Evolutionary conservation across 2,888 invertebrate species (phyloP).

Genomic region (Leptothorax acervorum): DNA sequence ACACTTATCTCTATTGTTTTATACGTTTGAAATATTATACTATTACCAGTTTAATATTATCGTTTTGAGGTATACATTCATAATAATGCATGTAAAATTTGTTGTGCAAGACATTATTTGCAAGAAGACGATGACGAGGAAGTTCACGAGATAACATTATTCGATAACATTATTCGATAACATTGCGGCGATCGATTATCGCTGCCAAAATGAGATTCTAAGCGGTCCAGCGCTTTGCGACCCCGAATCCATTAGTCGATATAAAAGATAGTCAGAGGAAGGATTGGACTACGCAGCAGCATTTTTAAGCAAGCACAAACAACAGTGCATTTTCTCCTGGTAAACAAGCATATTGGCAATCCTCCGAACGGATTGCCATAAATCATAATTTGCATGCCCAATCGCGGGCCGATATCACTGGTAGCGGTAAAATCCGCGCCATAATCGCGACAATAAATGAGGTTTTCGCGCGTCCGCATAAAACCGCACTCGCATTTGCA

Average conservation of each 20-base stretch:
- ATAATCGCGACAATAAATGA: slow-evolving; percentile 49
- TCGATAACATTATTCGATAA: slow-evolving; percentile 1
- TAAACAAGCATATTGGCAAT: slow-evolving; percentile 13
- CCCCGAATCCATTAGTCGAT: neutral
- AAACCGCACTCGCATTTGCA: slow-evolving; percentile 16
- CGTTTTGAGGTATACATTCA: neutral
- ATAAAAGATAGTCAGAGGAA: neutral
- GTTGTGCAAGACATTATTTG: neutral
- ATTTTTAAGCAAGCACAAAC: neutral
- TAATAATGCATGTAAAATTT: neutral
- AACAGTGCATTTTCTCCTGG: neutral
- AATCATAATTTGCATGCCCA: slow-evolving; percentile 13
- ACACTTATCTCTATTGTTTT: neutral
- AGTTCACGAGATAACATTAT: slow-evolving; percentile 1
- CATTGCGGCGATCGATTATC: neutral
- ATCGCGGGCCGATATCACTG: neutral
- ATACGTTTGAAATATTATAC: neutral
- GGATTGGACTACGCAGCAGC: neutral
- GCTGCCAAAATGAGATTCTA: slow-evolving; percentile 13
- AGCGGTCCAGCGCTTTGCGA: slow-evolving; percentile 7
- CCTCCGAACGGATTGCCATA: neutral
- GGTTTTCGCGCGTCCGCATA: slow-evolving; percentile 6
- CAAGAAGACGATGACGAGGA: neutral
- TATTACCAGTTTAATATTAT: neutral
- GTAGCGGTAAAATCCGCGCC: neutral